Evolutionary conservation across 2,888 invertebrate species (phyloP).

Genomic region (Xanthorhoe designata): DNA sequence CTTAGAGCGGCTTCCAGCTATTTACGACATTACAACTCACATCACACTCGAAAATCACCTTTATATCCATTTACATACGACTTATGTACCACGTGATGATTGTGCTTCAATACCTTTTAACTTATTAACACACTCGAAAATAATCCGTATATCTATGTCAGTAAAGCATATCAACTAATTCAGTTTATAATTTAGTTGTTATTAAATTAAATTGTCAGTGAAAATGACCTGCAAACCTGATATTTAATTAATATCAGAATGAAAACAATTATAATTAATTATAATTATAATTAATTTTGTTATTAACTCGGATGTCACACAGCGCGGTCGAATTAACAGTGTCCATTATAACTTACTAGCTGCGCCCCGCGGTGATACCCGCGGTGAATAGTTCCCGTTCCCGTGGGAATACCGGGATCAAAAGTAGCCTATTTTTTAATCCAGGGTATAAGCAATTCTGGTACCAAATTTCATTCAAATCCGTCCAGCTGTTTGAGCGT

Average conservation of each 20-base stretch:
- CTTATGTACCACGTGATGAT: neutral
- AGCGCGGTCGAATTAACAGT: no score
- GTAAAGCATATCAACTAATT: neutral
- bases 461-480: no score
- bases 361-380: no score
- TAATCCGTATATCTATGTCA: neutral
- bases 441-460: no score
- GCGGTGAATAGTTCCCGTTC: no score
- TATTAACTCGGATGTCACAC: no score
- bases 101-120: constrained; percentile 1
- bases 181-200: neutral
- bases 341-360: no score
- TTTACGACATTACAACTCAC: constrained; percentile 23
- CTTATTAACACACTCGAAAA: constrained; percentile 3
- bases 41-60: neutral
- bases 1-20: constrained; percentile 18
- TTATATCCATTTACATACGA: constrained; percentile 5
- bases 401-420: no score
- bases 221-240: neutral
- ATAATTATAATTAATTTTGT: no score
- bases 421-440: no score
- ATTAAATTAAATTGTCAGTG: neutral
- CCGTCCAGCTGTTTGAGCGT: no score
- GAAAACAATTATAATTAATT: neutral
- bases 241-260: neutral